Conservation (phyloP, 2,113 vertebrate species). For the Mionectes macconnelli region DNA sequence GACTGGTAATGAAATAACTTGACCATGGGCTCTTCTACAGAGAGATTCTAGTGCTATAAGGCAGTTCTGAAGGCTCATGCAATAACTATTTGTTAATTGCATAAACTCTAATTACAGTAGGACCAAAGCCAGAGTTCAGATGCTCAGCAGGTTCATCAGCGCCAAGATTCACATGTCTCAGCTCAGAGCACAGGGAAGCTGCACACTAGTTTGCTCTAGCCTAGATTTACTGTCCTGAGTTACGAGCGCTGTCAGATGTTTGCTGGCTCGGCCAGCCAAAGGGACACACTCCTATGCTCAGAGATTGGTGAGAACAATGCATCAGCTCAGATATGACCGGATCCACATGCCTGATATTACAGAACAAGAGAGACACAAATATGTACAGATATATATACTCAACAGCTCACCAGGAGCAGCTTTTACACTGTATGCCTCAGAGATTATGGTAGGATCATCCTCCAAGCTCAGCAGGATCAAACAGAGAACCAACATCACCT, state of each 20-base stretch:
- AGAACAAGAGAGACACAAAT: neutral
- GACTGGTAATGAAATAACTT: conserved; percentile 32
- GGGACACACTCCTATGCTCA: neutral
- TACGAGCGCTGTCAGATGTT: rapidly evolving
- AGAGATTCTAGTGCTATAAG: neutral
- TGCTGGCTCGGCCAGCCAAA: rapidly evolving
- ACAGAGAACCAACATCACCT: conserved; percentile 48
- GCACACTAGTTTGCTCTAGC: neutral
- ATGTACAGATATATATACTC: neutral
- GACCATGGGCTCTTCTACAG: neutral
- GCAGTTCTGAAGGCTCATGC: neutral
- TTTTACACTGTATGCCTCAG: conserved; percentile 10
- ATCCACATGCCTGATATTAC: neutral
- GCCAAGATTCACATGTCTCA: neutral
- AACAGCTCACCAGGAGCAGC: neutral
- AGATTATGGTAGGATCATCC: conserved; percentile 54
- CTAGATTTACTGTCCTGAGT: neutral
- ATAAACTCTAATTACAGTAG: conserved; percentile 44
- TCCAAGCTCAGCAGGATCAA: conserved; percentile 54
- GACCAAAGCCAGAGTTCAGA: conserved; percentile 18
- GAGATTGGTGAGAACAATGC: neutral
- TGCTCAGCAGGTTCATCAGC: neutral
- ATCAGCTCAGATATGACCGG: neutral
- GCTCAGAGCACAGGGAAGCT: neutral
- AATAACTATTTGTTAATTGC: conserved; percentile 2